Base-by-base conservation (phyloP, 1,140 invertebrate species). In the Meloidogyne floridensis region DNA sequence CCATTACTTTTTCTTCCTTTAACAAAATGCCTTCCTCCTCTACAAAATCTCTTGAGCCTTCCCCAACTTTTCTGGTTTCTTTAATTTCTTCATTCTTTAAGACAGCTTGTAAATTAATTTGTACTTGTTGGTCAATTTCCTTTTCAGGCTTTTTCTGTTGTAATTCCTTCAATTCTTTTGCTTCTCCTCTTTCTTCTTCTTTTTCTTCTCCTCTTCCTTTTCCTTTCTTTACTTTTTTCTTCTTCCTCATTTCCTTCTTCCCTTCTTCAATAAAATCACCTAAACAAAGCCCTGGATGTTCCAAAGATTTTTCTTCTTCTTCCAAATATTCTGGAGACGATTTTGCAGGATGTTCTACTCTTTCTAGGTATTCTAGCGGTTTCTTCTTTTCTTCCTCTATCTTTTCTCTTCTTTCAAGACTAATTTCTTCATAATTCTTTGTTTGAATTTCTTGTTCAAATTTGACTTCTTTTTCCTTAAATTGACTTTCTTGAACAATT, bases 281-380 rank as follows among this genome's bases (percentile, higher is more conserved):
- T 80, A 18, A 82, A 51, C 72, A 82, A 81, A 4, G 11, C 20
- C 74, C 83, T 81, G 11, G 70, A 83, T 43, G 54, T 81, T 13
- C n/a, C 77, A 32, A 69, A 71, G 8, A 43, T 42, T 47, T 43
- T 80, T 11, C 20, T 59, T 59, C 56, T 1, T 59, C 56, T 0
- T 15, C 2, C 13, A 32, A 32, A 32, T 2, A 32, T 32, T 1
- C 32, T 2, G 32, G 32, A 32, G 32, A 2, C 2, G 32, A 32
- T 32, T 32, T 32, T 2, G 32, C 32, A 32, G 32, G 32, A 32
- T 32, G 2, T 32, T 32, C 32, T 32, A 32, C 32, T 32, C 32
- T 32, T 32, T 32, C 32, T 32, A 32, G 32, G 32, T 32, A 32
- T 32, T 32, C 32, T 2, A 32, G 2, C 1, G 32, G 32, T 32